A percentile compares a stretch with the other conserved stretches of the same genome.
Conservation (phyloP, 2,888 invertebrate species). For the Stenodera caucasica region DNA sequence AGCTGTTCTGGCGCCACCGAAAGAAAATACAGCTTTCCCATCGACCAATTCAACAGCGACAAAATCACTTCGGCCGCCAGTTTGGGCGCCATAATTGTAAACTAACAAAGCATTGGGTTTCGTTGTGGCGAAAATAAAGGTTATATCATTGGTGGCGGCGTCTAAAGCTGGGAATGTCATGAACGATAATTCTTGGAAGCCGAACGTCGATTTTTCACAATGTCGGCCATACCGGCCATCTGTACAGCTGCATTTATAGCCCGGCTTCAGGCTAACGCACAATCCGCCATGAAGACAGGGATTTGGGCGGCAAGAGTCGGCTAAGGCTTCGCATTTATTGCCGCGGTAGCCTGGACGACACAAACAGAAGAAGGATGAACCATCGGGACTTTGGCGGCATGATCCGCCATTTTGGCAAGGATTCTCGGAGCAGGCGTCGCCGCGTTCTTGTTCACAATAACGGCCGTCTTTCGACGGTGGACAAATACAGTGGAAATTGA, state of each 20-base stretch:
- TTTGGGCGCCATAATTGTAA: constrained; percentile 88
- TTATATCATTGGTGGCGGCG: constrained; percentile 87
- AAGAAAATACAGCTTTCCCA: constrained; percentile 85
- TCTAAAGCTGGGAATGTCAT: constrained; percentile 87
- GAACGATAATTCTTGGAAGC: constrained; percentile 86
- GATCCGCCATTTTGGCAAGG: constrained; percentile 92
- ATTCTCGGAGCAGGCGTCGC: constrained; percentile 80
- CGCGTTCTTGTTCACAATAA: constrained; percentile 80
- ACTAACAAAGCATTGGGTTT: constrained; percentile 84
- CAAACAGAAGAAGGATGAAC: constrained; percentile 86
- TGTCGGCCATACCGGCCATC: constrained; percentile 87
- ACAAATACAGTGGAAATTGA: constrained; percentile 83
- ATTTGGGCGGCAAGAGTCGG: constrained; percentile 89
- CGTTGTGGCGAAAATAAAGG: constrained; percentile 87
- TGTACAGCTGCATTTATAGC: constrained; percentile 82
- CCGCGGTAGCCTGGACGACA: constrained; percentile 92
- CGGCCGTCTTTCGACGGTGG: constrained; percentile 78
- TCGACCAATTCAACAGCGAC: constrained; percentile 86
- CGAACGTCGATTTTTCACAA: constrained; percentile 88
- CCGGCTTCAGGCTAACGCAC: constrained; percentile 85
- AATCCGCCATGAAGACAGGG: constrained; percentile 90
- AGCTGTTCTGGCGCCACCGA: constrained; percentile 85
- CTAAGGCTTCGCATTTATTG: constrained; percentile 83
- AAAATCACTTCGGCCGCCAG: constrained; percentile 88
- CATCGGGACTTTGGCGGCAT: constrained; percentile 85